Base-by-base conservation (phyloP, 2,888 invertebrate species). In the Nysson spinosus region DNA sequence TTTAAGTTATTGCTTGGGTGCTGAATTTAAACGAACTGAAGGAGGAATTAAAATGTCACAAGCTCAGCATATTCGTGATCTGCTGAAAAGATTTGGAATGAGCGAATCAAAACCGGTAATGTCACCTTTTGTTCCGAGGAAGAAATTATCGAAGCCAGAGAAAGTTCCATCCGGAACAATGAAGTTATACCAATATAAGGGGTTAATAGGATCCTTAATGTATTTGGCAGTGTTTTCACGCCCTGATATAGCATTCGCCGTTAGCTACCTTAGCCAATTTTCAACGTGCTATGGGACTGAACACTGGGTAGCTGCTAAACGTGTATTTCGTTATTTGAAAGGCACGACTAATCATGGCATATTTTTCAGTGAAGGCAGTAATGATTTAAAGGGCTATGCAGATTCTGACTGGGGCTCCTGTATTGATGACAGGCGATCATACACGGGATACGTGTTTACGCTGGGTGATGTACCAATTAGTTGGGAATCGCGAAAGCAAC, bases 401-500 rank as follows among this genome's bases (percentile, higher is more conserved):
- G 30, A 30, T 30, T 4, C 30, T 11, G 11, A 30, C 11, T 30
- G 30, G 30, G 30, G 30, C 4, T 4, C 4, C 11, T 30, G 30
- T 30, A 9, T 30, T 6, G 30, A 4, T n/a, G 30, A 30, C n/a
- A 9, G 28, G 7, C 24, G 14, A n/a, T 43, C 17, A 0, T 43
- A 16, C 1, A 42, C 42, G 1, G 42, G 42, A 2, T 42, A 24
- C 4, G 14, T 22, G 4, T 42, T 14, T 42, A 7, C 17, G 1
- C n/a, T 28, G 4, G 28, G 16, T 16, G 43, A 28, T n/a, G 17
- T 17, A 4, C 17, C 28, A 1, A n/a, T 43, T n/a, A 24, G 24
- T 3, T 43, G 30, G 43, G 26, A 43, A 11, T n/a, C 43, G n/a
- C 16, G 26, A 11, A 43, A 43, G 3, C 43, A 43, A 16, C 7